Base-by-base conservation (phyloP, 37 sponge, comb jelly and placozoan genomes). In the Eunapius fragilis region DNA sequence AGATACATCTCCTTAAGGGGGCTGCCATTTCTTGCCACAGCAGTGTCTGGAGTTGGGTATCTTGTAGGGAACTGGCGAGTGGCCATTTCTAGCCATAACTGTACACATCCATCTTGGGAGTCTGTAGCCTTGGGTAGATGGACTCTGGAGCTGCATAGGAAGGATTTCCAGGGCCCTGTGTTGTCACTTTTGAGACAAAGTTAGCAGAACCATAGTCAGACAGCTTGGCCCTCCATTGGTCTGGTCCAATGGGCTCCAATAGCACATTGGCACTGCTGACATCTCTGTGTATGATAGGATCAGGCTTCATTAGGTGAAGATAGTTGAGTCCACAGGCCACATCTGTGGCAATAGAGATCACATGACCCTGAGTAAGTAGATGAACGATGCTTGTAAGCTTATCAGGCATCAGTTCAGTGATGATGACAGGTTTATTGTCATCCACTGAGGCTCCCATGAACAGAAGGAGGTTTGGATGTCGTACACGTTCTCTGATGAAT, bases 141-240 rank as follows among this genome's bases (percentile, higher is more conserved):
- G 86, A 82, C 49, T 90, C 91, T 32, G 91, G 91, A 31, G 91
- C 91, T 45, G 86, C 86, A 82, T 90, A 90, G 45, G 77, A 38
- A 25, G 76, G 37, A 58, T 58, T 49, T 37, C 90, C 90, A 9
- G 85, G 90, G 23, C 69, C 81, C 25, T 9, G 35, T 1, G 85
- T 85, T 30, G 45, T 17, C 69, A 58, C 37, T 25, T 75, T 69
- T 3, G 79, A 22, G 25, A 82, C 25, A 38, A 41, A 41, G 3
- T 41, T 41, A 41, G 41, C 41, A 41, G 41, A 41, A 3, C 41
- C 41, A 41, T 3, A 41, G 41, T 41, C 41, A 41, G 6, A 41
- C 41, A 41, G 6, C 41, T 41, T 41, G 3, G 41, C 6, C 6
- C 41, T 41, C 41, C 41, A 3, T 9, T 3, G 6, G 41, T 41